phyloP scores from a whole-genome alignment of 2,888 invertebrate species.

The Choristoneura rosaceana region DNA sequence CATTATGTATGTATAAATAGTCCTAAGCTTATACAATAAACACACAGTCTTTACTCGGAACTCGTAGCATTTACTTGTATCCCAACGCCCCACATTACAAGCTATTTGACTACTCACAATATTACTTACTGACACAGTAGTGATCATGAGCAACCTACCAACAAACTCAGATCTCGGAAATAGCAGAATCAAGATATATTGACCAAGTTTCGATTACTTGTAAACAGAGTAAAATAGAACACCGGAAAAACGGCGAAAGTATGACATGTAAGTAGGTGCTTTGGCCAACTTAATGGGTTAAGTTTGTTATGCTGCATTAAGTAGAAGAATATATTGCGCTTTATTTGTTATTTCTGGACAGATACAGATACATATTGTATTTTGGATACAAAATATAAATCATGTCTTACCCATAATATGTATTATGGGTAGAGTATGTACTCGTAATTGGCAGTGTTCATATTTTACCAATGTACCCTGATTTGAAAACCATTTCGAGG shows the following conservation, averaged over 20 bases:
- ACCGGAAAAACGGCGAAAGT: slow-evolving; percentile 12
- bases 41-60: too few relatives aligned
- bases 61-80: too few relatives aligned
- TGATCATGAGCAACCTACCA: not conserved
- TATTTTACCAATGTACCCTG: too few relatives aligned
- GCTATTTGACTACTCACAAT: not conserved
- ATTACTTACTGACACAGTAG: not conserved
- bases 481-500: too few relatives aligned
- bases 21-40: too few relatives aligned
- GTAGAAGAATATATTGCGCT: not conserved
- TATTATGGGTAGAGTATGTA: too few relatives aligned
- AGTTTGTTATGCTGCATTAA: slow-evolving; percentile 23
- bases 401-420: too few relatives aligned
- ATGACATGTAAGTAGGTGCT: slow-evolving; percentile 7
- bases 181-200: slow-evolving; percentile 22
- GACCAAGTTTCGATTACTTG: slow-evolving; percentile 14
- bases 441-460: too few relatives aligned
- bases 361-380: not conserved
- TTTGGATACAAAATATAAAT: too few relatives aligned
- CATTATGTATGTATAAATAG: too few relatives aligned
- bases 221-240: slow-evolving; percentile 4
- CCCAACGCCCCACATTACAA: too few relatives aligned
- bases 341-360: not conserved
- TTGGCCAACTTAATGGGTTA: slow-evolving; percentile 15
- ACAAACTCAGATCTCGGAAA: not conserved